Percentiles rank a stretch among this genome's conserved stretches.
These are phyloP conservation scores for Buteo buteo DNA, from an alignment of 2,113 vertebrate species.

Conservation along the genomic window DNA sequence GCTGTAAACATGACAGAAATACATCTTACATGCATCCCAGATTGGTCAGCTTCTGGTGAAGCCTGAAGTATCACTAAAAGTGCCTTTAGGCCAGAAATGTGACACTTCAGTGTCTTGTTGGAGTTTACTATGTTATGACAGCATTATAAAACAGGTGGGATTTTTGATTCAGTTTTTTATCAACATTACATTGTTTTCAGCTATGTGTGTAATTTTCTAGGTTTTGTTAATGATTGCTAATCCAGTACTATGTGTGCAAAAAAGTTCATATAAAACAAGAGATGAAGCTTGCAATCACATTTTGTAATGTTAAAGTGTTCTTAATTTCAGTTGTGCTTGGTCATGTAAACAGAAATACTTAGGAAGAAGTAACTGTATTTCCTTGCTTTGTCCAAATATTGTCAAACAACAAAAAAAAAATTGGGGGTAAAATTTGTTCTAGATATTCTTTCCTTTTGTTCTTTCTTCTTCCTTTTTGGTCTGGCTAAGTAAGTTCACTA, in stretches of 20 bases:
- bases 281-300: not conserved
- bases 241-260: not conserved
- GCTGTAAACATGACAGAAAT: not conserved
- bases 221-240: not conserved
- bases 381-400: not conserved
- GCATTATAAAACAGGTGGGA: not conserved
- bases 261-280: not conserved
- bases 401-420: not conserved
- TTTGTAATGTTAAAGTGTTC: not conserved
- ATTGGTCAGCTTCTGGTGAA: not conserved
- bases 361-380: not conserved
- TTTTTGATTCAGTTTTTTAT: not conserved
- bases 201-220: not conserved
- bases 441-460: not conserved
- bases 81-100: not conserved
- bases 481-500: not conserved
- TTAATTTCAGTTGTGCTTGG: not conserved
- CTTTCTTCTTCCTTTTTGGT: not conserved
- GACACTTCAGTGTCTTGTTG: not conserved
- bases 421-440: not conserved
- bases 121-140: not conserved
- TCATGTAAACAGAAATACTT: not conserved
- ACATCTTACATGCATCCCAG: not conserved
- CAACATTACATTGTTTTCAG: not conserved
- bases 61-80: not conserved